These are phyloP conservation scores for Macrostomum lignano DNA, from an alignment of 1,140 invertebrate genomes.

Conservation along the genomic window DNA sequence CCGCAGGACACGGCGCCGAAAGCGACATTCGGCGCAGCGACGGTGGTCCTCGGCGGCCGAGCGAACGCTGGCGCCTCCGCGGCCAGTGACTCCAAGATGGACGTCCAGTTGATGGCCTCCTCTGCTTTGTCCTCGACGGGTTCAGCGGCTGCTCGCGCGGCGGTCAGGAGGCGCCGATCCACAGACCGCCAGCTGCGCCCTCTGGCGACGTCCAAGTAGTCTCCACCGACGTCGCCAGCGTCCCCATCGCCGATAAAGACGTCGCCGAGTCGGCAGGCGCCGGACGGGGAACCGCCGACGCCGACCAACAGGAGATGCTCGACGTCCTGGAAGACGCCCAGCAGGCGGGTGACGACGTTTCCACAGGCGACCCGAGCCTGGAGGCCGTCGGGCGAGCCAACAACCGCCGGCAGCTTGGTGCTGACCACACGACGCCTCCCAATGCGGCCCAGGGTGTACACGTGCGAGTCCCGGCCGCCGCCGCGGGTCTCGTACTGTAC, in stretches of 20 bases:
- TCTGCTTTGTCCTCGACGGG: no score
- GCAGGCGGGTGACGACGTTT: slow-evolving; percentile 69
- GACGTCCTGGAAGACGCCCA: slow-evolving; percentile 68
- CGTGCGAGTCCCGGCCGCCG: slow-evolving; percentile 92
- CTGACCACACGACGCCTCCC: slow-evolving; percentile 73
- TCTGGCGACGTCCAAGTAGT: no score
- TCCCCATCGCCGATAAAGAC: slow-evolving; percentile 51
- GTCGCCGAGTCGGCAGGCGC: slow-evolving; percentile 70
- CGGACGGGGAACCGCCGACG: slow-evolving; percentile 76
- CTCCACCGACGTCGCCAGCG: no score
- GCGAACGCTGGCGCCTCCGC: no score
- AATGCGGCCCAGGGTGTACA: slow-evolving; percentile 84
- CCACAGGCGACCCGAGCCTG: slow-evolving; percentile 74
- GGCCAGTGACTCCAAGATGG: no score
- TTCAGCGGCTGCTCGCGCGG: no score
- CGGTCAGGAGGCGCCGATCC: no score
- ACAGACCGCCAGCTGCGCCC: no score
- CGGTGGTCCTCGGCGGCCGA: no score
- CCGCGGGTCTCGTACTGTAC: slow-evolving; percentile 81
- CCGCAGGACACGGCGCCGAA: no score
- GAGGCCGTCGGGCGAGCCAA: slow-evolving; percentile 57
- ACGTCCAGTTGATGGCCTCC: no score
- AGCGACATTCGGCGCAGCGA: no score
- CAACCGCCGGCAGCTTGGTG: slow-evolving; percentile 75
- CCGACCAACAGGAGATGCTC: slow-evolving; percentile 88